These are phyloP conservation scores for Hapalemur alaotrensis DNA, from an alignment of 2,797 vertebrate genomes.

Conservation along the genomic window DNA sequence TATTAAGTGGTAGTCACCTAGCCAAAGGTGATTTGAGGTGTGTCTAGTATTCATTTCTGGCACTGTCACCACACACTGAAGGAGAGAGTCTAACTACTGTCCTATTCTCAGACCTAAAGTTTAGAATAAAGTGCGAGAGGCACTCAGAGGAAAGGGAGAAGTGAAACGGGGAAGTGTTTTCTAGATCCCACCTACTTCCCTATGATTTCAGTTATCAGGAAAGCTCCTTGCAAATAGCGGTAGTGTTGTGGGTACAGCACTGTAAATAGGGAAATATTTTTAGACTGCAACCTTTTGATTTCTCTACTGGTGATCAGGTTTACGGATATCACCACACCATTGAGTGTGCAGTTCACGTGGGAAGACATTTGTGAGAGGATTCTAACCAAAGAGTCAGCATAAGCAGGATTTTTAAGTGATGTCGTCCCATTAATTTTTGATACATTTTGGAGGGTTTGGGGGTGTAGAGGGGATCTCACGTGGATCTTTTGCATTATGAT, in stretches of 20 bases:
- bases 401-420: not conserved
- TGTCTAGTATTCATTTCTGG: not conserved
- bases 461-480: not conserved
- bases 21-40: not conserved
- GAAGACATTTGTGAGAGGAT: not conserved
- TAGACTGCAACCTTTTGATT: not conserved
- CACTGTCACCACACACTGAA: not conserved
- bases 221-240: not conserved
- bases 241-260: not conserved
- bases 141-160: not conserved
- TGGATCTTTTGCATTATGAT: not conserved
- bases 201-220: not conserved
- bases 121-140: not conserved
- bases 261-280: not conserved
- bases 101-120: not conserved
- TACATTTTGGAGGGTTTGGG: not conserved
- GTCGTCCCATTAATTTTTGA: not conserved
- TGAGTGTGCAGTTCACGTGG: not conserved
- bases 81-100: not conserved
- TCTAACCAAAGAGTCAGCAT: not conserved
- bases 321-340: too few species aligned
- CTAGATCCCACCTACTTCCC: not conserved
- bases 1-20: not conserved
- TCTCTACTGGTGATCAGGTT: not conserved
- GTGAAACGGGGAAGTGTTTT: not conserved